Evolutionary conservation across 2,113 vertebrate genomes (phyloP), one percentile per base, ranked within the genome.

Genomic region (Loxodonta africana): DNA sequence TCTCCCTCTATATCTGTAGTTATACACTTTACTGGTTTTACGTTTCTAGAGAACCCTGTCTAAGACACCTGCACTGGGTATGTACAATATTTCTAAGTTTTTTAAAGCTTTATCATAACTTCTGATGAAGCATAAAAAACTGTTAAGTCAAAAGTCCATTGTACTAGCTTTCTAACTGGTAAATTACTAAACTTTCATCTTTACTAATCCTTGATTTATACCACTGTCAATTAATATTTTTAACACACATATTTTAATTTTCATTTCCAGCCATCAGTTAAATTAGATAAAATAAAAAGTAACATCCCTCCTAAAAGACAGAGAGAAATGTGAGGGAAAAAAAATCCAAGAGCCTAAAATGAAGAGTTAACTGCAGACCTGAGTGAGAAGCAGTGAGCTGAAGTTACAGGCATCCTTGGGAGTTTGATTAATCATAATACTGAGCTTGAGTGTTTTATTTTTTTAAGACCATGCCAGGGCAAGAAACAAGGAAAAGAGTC

Each of bases 181-280:
- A 28, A 9, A 46, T 7, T 76, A 21, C 9, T 81, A n/a, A 51
- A 28, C 57, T 46, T 83, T 78, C 23, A 25, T 62, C 5, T 53
- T 83, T 88, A 76, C 33, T 76, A 23, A 83, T 69, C 30, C 23
- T 83, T 67, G 60, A 11, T 33, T 51, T 62, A 1, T 46, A 26
- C 28, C 18, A 92, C 81, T 78, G 20, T 82, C 57, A n/a, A 46
- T 28, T 89, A 48, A 90, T 53, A 87, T 9, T 88, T 77, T 95
- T 90, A 80, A 53, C 6, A 48, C 0, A 65, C 0, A 46, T 60
- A 53, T 21, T 96, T 84, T 90, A 44, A 51, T 78, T 90, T 71
- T 83, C 17, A 88, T 94, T 87, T 90, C 6, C 1, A 57, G 48
- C 9, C 74, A 14, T 23, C 44, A 57, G 53, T 1, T 87, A n/a